A percentile compares a stretch with the other conserved stretches of the same genome.
Evolutionary conservation across 2,888 invertebrate genomes (phyloP).

Genomic region (Helobdella robusta): DNA sequence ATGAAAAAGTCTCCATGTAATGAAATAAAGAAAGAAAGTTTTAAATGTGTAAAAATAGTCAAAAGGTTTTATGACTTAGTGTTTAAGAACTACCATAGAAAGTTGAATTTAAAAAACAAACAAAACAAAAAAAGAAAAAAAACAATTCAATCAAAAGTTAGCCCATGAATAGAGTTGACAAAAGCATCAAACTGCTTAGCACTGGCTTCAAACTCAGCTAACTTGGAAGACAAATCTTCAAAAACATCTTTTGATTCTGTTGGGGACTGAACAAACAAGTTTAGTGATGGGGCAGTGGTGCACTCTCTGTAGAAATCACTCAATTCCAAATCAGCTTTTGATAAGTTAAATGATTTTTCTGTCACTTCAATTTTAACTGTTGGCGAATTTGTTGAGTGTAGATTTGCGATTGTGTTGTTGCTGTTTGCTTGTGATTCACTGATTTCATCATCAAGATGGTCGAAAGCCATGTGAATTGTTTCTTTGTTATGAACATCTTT

Average conservation of each 20-base stretch:
- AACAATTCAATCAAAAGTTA: slow-evolving; percentile 4
- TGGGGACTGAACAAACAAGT: slow-evolving; percentile 50
- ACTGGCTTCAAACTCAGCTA: slow-evolving; percentile 66
- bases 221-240: slow-evolving; percentile 61
- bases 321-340: slow-evolving; percentile 58
- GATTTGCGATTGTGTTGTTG: background rate
- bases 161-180: slow-evolving; percentile 57
- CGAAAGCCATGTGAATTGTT: too few relatives aligned
- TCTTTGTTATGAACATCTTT: too few relatives aligned
- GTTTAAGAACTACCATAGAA: too few relatives aligned
- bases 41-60: too few relatives aligned
- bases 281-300: slow-evolving; percentile 60
- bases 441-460: too few relatives aligned
- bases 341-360: background rate
- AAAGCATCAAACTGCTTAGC: slow-evolving; percentile 68
- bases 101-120: too few relatives aligned
- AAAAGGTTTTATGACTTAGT: too few relatives aligned
- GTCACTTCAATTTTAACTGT: background rate
- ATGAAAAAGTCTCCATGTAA: too few relatives aligned
- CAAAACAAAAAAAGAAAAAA: background rate
- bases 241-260: slow-evolving; percentile 45
- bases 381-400: background rate
- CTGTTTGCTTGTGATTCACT: background rate
- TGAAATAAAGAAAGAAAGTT: too few relatives aligned
- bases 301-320: slow-evolving; percentile 72